Evolutionary conservation across 2,888 invertebrate genomes (phyloP), one percentile per base, ranked within the genome.

Genomic region (Epirrhoe alternata): DNA sequence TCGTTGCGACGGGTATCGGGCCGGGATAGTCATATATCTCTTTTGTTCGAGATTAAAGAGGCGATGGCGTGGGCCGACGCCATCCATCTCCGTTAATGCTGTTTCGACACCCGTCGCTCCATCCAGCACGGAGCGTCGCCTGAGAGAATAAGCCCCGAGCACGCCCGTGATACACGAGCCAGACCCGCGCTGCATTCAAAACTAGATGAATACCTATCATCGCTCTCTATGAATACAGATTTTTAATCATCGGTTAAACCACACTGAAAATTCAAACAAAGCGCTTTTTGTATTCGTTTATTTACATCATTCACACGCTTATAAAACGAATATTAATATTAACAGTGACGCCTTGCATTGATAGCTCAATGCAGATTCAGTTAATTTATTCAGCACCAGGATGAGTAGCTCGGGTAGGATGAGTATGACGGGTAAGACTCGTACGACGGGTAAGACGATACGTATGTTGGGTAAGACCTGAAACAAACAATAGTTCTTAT

Each of bases 41-140:
- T 83, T 86, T 84, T 85, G 87, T 85, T 82, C 82, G 83, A 86
- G 89, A 89, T 89, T 87, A 89, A 88, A 89, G 86, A 86, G 89
- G 80, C 86, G 86, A 84, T 84, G 83, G 84, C 86, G 82, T 85
- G 83, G 82, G 74, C 84, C 80, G 79, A 74, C 73, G 81, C 84
- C 83, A 89, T 90, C 86, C 80, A 88, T 90, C 90, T 89, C 85
- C 79, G 85, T 86, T 89, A 89, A 88, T 83, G 83, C 85, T 82
- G 86, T 84, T 88, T 86, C 86, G 86, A 88, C 84, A 85, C 80
- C 77, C 76, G 73, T 75, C 77, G 75, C 73, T 74, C 75, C 72
- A 75, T 75, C 77, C 61, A 55, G 61, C 61, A 52, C 51, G 60
- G 24, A 54, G 35, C 58, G 66, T 54, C 58, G 63, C 60, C 59